Percentiles rank a stretch among this genome's conserved stretches.
phyloP scores from a whole-genome alignment of 2,797 vertebrate species.

The Coendou prehensilis region DNA sequence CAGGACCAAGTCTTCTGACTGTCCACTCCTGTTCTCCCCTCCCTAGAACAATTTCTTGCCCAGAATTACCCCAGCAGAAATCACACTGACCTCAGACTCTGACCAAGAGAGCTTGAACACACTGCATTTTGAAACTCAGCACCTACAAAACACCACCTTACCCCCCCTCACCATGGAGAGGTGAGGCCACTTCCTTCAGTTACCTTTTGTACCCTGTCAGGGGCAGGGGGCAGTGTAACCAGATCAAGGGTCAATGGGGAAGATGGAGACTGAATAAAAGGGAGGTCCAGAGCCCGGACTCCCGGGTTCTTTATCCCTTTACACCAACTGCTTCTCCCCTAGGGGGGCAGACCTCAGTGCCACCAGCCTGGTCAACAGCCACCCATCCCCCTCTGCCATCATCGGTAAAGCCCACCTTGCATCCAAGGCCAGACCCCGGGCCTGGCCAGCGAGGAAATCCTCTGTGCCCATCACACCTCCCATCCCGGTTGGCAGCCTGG shows the following conservation, averaged over 20 bases:
- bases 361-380: not conserved
- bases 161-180: conserved; percentile 91
- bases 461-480: conserved; percentile 93
- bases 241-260: not conserved
- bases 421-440: conserved; percentile 91
- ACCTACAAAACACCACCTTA: conserved; percentile 88
- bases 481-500: conserved; percentile 90
- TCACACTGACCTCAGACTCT: conserved; percentile 90
- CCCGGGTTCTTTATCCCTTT: not conserved
- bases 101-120: conserved; percentile 92
- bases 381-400: conserved; percentile 26
- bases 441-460: conserved; percentile 89
- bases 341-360: not conserved
- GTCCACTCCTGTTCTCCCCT: not conserved
- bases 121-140: conserved; percentile 87
- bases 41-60: conserved; percentile 92
- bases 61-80: conserved; percentile 89
- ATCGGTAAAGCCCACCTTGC: conserved; percentile 88
- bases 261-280: not conserved
- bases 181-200: conserved; percentile 76
- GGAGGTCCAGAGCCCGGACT: not conserved
- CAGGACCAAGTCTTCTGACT: conserved; percentile 4
- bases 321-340: not conserved
- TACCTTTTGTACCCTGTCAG: accelerated
- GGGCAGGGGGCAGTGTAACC: not conserved